phyloP scores from a whole-genome alignment of 2,113 vertebrate species.

The Jacana jacana region DNA sequence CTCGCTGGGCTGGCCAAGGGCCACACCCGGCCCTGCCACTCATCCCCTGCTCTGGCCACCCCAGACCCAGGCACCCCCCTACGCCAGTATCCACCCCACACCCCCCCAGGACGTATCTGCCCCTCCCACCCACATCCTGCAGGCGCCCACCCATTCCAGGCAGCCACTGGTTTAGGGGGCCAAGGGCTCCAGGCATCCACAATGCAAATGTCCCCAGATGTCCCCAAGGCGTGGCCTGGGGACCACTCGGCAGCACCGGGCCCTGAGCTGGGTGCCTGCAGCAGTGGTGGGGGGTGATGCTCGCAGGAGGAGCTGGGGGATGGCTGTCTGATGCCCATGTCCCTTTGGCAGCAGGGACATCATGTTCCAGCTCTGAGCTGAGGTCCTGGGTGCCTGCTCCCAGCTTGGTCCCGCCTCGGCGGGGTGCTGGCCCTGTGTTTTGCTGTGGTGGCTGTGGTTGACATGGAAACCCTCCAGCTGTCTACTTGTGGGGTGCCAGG shows the following conservation, averaged over 20 bases:
- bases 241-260: background rate
- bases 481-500: background rate
- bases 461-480: slow-evolving; percentile 60
- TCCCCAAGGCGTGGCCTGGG: background rate
- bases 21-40: slow-evolving; percentile 54
- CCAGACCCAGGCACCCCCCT: background rate
- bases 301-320: background rate
- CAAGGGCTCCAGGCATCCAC: accelerated
- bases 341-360: background rate
- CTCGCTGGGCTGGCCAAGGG: background rate
- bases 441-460: slow-evolving; percentile 23
- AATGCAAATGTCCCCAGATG: background rate
- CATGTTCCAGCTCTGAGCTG: background rate
- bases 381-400: background rate
- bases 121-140: background rate
- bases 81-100: background rate
- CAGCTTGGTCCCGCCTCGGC: accelerated
- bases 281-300: background rate
- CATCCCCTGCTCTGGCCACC: background rate
- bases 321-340: background rate
- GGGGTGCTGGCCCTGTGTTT: background rate
- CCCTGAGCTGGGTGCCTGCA: background rate
- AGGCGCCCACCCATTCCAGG: accelerated
- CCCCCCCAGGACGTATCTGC: accelerated
- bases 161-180: accelerated